Percentiles rank a stretch among this genome's conserved stretches.
phyloP scores from a whole-genome alignment of 1,140 invertebrate species.

The Danaus plexippus region DNA sequence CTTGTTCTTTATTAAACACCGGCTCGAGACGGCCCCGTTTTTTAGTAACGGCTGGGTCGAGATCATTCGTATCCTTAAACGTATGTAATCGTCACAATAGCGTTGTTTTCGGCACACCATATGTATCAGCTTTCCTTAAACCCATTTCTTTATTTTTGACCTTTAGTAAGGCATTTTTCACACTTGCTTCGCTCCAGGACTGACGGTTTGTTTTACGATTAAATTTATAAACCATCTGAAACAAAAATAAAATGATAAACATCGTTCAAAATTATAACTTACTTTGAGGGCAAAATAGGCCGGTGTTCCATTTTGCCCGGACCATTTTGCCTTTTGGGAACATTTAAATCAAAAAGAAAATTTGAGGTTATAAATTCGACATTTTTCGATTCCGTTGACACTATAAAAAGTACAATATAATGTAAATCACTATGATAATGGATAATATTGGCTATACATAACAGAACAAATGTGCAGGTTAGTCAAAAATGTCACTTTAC shows the following conservation, averaged over 20 bases:
- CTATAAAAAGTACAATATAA: no score
- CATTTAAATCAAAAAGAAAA: no score
- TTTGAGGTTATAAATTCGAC: no score
- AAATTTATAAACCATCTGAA: slow-evolving; percentile 1
- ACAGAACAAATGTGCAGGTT: no score
- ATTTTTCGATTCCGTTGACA: no score
- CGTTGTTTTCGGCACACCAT: neutral
- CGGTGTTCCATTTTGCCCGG: no score
- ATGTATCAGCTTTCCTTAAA: neutral
- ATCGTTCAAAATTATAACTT: no score
- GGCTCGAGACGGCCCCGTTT: neutral
- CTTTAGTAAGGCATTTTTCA: slow-evolving; percentile 1
- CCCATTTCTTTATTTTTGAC: neutral
- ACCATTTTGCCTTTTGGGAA: no score
- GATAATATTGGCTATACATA: no score
- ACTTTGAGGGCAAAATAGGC: no score
- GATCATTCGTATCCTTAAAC: neutral
- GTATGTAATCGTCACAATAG: neutral
- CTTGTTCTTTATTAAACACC: neutral
- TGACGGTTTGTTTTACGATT: neutral
- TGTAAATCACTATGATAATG: no score
- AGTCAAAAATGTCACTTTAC: no score
- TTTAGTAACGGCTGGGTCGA: neutral
- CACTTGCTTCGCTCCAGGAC: neutral
- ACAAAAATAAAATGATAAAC: neutral